Percentiles rank a stretch among this genome's conserved stretches.
Conservation (phyloP, 2,888 invertebrate species). For the Drosophila mercatorum region DNA sequence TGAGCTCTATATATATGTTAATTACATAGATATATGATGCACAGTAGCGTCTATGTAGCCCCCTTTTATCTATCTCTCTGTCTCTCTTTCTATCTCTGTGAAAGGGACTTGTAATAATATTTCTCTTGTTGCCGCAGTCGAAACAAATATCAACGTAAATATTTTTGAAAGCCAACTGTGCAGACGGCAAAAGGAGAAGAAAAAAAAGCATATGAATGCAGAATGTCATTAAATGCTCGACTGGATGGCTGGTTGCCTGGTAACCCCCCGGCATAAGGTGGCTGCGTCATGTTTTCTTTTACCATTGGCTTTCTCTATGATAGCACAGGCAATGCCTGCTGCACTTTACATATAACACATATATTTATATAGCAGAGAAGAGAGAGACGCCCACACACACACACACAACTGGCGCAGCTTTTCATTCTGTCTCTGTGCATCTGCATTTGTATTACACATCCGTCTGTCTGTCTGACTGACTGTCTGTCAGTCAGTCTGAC, state of each 20-base stretch:
- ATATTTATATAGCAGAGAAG: not conserved
- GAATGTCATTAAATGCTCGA: conserved; percentile 56
- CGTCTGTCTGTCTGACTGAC: conserved; percentile 21
- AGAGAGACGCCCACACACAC: too few species aligned
- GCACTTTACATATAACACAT: not conserved
- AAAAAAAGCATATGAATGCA: conserved; percentile 26
- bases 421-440: conserved; percentile 34
- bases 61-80: not conserved
- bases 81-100: not conserved
- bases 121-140: conserved; percentile 30
- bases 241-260: conserved; percentile 21
- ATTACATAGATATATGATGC: not conserved
- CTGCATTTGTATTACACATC: conserved; percentile 39
- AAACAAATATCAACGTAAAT: conserved; percentile 35
- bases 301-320: conserved; percentile 12
- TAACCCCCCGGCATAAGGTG: conserved; percentile 6
- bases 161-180: conserved; percentile 40
- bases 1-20: not conserved
- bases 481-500: conserved; percentile 15
- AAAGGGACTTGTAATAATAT: conserved; percentile 42
- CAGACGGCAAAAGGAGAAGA: conserved; percentile 6
- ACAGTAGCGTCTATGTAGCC: not conserved
- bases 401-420: conserved; percentile 11
- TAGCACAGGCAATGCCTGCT: conserved; percentile 14
- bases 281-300: conserved; percentile 23